Percentiles rank a stretch among this genome's conserved stretches.
Evolutionary conservation across 1,140 invertebrate genomes (phyloP).

Genomic region (Helicorthomorpha holstii): DNA sequence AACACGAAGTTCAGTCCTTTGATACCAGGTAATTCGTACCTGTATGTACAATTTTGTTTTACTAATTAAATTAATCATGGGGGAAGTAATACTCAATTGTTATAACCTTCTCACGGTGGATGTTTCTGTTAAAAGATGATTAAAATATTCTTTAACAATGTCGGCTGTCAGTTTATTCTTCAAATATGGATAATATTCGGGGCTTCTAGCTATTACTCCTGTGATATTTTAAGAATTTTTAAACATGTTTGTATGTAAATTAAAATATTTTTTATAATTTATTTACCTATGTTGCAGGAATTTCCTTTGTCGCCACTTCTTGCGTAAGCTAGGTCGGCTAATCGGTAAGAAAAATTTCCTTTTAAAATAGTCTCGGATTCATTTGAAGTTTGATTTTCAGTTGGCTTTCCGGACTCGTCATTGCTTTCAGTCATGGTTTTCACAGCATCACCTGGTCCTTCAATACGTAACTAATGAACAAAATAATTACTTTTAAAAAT

Average conservation of each 20-base stretch:
- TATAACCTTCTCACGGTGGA: neutral
- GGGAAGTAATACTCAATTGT: neutral
- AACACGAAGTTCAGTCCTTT: conserved; percentile 30
- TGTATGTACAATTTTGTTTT: neutral
- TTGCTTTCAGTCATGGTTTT: conserved; percentile 6
- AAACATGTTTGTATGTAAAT: too few species aligned
- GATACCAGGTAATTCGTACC: conserved; percentile 24
- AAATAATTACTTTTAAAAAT: neutral
- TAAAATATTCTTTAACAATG: conserved; percentile 28
- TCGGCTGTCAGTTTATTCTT: conserved; percentile 23
- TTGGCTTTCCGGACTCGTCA: neutral
- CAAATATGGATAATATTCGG: conserved; percentile 26
- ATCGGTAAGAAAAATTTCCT: conserved; percentile 22
- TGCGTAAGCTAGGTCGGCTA: conserved; percentile 31
- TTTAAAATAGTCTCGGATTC: conserved; percentile 3
- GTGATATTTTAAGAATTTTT: too few species aligned
- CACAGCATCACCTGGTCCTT: neutral
- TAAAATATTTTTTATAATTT: too few species aligned
- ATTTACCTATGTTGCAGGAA: conserved; percentile 28
- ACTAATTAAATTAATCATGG: neutral
- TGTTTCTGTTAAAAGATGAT: conserved; percentile 22
- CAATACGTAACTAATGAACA: neutral
- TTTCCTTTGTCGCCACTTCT: conserved; percentile 37
- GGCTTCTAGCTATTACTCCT: conserved; percentile 32
- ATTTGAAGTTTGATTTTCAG: neutral